A percentile compares a stretch with the other conserved stretches of the same genome.
Evolutionary conservation across 2,888 invertebrate genomes (phyloP).

Genomic region (Drosophila imparisetae): DNA sequence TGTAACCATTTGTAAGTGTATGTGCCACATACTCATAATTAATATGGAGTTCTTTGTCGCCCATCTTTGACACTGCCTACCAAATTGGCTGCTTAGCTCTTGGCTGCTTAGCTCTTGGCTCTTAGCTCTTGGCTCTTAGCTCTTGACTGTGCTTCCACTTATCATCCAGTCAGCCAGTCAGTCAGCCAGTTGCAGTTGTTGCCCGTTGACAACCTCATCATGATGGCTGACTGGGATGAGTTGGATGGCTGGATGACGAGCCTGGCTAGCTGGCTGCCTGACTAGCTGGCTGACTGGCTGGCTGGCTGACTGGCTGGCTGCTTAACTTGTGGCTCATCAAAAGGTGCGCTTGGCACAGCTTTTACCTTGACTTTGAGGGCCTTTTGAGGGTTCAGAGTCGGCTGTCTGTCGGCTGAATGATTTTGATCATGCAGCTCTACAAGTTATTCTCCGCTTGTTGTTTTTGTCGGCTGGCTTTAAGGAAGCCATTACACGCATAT

Average conservation of each 20-base stretch:
- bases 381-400: conserved; percentile 23
- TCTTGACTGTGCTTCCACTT: conserved; percentile 18
- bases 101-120: background rate
- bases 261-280: conserved; percentile 25
- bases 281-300: conserved; percentile 11
- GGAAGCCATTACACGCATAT: conserved; percentile 81
- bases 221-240: conserved; percentile 42
- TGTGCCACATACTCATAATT: conserved; percentile 47
- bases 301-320: conserved; percentile 14
- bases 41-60: conserved; percentile 45
- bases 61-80: conserved; percentile 63
- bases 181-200: conserved; percentile 22
- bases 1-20: background rate
- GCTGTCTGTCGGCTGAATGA: conserved; percentile 65
- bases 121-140: background rate
- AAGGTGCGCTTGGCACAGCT: conserved; percentile 28
- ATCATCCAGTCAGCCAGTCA: conserved; percentile 2
- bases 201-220: conserved; percentile 72
- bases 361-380: conserved; percentile 49
- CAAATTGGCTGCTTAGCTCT: conserved; percentile 52
- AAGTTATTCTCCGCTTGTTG: conserved; percentile 32
- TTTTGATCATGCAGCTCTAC: conserved; percentile 66
- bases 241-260: conserved; percentile 3
- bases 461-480: conserved; percentile 61
- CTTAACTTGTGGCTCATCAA: conserved; percentile 45